phyloP scores from a whole-genome alignment of 2,113 vertebrate genomes.

The Chamaetylas fuelleborni region DNA sequence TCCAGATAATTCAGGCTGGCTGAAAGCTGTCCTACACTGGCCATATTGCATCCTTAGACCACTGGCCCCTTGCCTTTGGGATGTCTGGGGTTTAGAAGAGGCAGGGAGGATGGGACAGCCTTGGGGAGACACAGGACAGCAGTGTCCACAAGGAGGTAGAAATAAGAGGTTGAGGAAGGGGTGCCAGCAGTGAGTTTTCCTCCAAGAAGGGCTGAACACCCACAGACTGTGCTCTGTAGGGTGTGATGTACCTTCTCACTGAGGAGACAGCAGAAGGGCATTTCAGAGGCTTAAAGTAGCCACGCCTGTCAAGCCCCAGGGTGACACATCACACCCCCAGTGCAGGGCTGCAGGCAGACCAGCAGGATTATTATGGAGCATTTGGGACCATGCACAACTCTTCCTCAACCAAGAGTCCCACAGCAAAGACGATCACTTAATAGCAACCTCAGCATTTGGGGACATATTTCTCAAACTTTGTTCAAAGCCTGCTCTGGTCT shows the following conservation, averaged over 20 bases:
- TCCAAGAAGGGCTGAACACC: background rate
- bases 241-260: rapidly evolving
- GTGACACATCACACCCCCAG: background rate
- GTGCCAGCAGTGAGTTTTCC: background rate
- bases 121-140: background rate
- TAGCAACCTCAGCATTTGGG: background rate
- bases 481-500: background rate
- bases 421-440: background rate
- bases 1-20: background rate
- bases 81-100: background rate
- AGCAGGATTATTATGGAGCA: background rate
- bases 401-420: background rate
- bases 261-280: background rate
- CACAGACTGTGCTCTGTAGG: background rate
- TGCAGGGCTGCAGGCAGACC: background rate
- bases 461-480: background rate
- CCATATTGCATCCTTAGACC: background rate
- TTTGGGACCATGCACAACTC: background rate
- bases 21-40: background rate
- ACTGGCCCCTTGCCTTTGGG: background rate
- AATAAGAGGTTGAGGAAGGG: background rate
- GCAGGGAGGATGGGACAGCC: background rate
- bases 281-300: background rate
- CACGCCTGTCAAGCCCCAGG: background rate
- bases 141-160: background rate